Conservation (phyloP, 2,113 vertebrate genomes). For the Acanthisitta chloris region DNA sequence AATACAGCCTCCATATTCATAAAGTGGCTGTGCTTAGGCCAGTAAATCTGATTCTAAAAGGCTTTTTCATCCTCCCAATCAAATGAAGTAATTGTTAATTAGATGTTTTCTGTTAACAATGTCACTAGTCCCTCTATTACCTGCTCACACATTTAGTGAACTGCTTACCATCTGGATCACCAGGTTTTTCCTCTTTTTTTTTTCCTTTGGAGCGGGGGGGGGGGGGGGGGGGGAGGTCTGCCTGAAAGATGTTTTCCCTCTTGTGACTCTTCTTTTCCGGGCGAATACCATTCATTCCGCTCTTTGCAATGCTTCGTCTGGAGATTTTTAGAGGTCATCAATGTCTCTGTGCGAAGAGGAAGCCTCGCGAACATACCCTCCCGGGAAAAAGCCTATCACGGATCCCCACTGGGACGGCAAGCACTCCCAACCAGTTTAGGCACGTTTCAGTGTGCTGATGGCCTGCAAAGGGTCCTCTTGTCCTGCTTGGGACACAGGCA, state of each 20-base stretch:
- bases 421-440: background rate
- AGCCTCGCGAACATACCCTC: background rate
- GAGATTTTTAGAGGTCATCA: background rate
- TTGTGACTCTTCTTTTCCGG: background rate
- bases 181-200: background rate
- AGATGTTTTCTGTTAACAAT: conserved; percentile 68
- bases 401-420: background rate
- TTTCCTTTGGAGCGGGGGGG: too few relatives aligned
- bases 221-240: too few relatives aligned
- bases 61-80: conserved; percentile 69
- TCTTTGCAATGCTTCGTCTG: background rate
- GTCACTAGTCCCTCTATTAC: conserved; percentile 54
- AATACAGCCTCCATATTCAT: conserved; percentile 62
- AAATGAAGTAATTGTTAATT: conserved; percentile 76
- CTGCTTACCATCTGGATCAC: conserved; percentile 25
- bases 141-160: conserved; percentile 48
- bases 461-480: background rate
- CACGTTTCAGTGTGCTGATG: accelerated
- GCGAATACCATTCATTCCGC: background rate
- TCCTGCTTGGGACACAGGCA: background rate
- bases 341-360: background rate
- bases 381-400: background rate
- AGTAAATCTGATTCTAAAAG: conserved; percentile 74
- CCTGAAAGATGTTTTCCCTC: background rate
- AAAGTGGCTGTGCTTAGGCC: conserved; percentile 65